Percentiles rank a stretch among this genome's conserved stretches.
Conservation (phyloP, 2,113 vertebrate species). For the Nesospiza acunhae region DNA sequence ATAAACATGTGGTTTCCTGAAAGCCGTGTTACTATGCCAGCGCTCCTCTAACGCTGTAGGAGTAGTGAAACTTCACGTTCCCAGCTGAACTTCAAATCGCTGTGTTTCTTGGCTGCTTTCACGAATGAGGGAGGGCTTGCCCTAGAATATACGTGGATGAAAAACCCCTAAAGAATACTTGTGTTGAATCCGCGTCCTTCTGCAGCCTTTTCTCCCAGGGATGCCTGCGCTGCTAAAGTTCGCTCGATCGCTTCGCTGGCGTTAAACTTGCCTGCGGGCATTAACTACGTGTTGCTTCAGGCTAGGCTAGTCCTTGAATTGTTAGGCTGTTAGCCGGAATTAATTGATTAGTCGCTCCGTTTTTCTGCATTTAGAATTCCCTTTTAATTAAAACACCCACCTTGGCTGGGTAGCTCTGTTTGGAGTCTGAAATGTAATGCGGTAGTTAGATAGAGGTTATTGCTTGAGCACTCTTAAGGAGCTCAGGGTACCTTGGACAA, state of each 20-base stretch:
- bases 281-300: not conserved
- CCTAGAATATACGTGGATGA: not conserved
- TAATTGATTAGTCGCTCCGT: rapidly evolving
- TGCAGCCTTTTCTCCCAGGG: not conserved
- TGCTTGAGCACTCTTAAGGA: not conserved
- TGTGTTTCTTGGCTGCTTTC: not conserved
- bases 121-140: not conserved
- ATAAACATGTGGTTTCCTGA: conserved; percentile 69
- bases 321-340: not conserved
- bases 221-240: not conserved
- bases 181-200: not conserved
- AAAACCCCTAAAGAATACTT: not conserved
- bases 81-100: not conserved
- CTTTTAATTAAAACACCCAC: not conserved
- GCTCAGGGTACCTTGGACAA: conserved; percentile 50
- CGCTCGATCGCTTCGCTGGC: rapidly evolving
- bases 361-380: not conserved
- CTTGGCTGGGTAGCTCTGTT: too few species aligned
- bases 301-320: not conserved
- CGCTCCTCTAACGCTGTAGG: not conserved
- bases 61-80: not conserved
- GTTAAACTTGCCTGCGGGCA: not conserved
- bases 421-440: not conserved
- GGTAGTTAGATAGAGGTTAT: not conserved
- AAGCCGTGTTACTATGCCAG: conserved; percentile 7